Conservation (phyloP, 1,140 invertebrate species). For the Himalopsyche phryganea region DNA sequence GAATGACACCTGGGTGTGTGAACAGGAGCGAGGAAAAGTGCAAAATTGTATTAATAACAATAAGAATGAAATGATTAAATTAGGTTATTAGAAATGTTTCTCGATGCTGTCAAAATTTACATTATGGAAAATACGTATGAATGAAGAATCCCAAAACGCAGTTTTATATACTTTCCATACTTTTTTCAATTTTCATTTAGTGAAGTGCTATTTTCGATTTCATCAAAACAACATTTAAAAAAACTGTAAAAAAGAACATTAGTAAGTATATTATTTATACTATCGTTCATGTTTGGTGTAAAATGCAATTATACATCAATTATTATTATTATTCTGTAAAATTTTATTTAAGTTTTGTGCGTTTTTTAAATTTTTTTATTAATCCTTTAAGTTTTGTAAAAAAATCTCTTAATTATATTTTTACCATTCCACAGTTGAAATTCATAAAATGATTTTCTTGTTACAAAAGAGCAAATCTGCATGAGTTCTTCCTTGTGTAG, state of each 20-base stretch:
- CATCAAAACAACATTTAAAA: too few species aligned
- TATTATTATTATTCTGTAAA: background rate
- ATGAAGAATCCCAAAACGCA: background rate
- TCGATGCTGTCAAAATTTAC: conserved; percentile 15
- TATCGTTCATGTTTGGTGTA: too few species aligned
- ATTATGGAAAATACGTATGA: background rate
- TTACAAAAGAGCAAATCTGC: background rate
- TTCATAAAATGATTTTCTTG: background rate
- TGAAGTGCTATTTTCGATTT: too few species aligned
- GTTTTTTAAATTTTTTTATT: conserved; percentile 15
- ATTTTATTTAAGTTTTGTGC: conserved; percentile 7
- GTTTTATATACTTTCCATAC: background rate
- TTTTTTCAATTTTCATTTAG: too few species aligned
- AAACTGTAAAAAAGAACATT: too few species aligned
- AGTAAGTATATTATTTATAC: too few species aligned
- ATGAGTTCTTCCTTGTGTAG: conserved; percentile 3
- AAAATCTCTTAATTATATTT: conserved; percentile 15
- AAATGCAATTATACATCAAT: background rate
- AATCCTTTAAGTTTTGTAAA: conserved; percentile 8
- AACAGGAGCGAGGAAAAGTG: conserved; percentile 31
- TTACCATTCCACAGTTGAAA: conserved; percentile 16
- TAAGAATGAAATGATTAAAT: conserved; percentile 19
- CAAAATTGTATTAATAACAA: conserved; percentile 34
- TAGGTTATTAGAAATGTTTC: conserved; percentile 8
- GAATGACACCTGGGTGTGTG: conserved; percentile 23